A percentile compares a stretch with the other conserved stretches of the same genome.
Evolutionary conservation across 2,888 invertebrate species (phyloP).

Genomic region (Epinotia bilunana): DNA sequence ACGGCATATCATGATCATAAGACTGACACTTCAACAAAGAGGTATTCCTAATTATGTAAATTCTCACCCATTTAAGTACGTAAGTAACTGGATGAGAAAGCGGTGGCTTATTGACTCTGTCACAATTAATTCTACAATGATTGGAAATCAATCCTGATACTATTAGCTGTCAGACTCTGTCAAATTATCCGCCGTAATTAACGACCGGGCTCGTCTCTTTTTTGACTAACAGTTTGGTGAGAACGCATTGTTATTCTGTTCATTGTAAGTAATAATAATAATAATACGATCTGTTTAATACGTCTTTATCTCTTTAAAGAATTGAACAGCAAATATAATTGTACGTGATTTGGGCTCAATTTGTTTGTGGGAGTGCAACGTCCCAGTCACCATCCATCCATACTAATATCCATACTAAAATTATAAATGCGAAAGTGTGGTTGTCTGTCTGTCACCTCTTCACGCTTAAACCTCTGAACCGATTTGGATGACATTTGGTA

Average conservation of each 20-base stretch:
- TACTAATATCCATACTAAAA: too few relatives aligned
- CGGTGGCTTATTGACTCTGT: conserved; percentile 83
- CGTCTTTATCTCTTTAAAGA: conserved; percentile 27
- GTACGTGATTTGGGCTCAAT: conserved; percentile 2
- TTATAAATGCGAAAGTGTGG: too few relatives aligned
- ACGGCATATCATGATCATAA: conserved; percentile 43
- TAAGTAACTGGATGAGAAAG: conserved; percentile 62
- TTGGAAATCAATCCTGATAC: conserved; percentile 83
- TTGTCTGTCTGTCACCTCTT: too few relatives aligned
- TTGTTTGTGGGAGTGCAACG: not conserved
- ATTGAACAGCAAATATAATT: conserved; percentile 11
- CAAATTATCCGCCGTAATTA: conserved; percentile 80
- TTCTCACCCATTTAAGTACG: conserved; percentile 51
- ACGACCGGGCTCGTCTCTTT: conserved; percentile 68
- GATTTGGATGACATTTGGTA: too few relatives aligned
- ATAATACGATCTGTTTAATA: conserved; percentile 31
- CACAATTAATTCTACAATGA: conserved; percentile 82
- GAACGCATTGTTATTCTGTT: conserved; percentile 52
- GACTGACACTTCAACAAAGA: conserved; percentile 21
- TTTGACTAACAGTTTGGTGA: conserved; percentile 61
- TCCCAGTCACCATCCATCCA: not conserved
- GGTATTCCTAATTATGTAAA: conserved; percentile 41
- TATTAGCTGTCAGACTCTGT: conserved; percentile 81
- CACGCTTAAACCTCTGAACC: too few relatives aligned
- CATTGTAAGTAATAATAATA: conserved; percentile 30